phyloP scores from a whole-genome alignment of 1,140 invertebrate species.

The Lycorma delicatula region DNA sequence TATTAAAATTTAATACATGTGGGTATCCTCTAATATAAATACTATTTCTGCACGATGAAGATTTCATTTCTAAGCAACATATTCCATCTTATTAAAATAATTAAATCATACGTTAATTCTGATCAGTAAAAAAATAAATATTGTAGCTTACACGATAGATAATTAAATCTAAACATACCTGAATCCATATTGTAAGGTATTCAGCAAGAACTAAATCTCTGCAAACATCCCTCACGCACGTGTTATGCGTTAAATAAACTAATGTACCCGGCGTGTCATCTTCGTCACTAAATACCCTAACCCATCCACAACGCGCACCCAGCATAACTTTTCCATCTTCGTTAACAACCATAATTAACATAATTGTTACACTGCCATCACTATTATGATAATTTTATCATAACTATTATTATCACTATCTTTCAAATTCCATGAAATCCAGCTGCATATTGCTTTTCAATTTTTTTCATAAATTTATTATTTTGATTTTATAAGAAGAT shows the following conservation, averaged over 20 bases:
- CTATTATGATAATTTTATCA: not conserved
- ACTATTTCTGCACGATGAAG: too few species aligned
- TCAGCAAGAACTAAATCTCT: constrained; percentile 48
- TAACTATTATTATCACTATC: not conserved
- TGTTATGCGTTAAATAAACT: constrained; percentile 49
- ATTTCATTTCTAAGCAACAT: too few species aligned
- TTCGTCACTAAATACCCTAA: constrained; percentile 14
- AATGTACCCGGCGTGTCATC: constrained; percentile 37
- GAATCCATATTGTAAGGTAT: constrained; percentile 50
- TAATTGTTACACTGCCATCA: not conserved
- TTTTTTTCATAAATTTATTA: not conserved
- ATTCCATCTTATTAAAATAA: too few species aligned
- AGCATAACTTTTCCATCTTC: constrained; percentile 18
- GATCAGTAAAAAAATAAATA: too few species aligned
- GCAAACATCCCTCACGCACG: constrained; percentile 49
- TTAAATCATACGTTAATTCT: too few species aligned
- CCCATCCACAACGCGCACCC: constrained; percentile 21
- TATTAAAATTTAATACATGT: too few species aligned
- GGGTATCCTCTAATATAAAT: too few species aligned
- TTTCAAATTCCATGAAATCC: not conserved
- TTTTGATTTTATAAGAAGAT: too few species aligned
- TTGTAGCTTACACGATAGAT: too few species aligned
- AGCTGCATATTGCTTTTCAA: not conserved
- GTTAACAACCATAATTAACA: not conserved
- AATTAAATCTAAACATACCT: constrained; percentile 45